A percentile compares a stretch with the other conserved stretches of the same genome.
Conservation (phyloP, 1,140 invertebrate species). For the Bombus superbus region DNA sequence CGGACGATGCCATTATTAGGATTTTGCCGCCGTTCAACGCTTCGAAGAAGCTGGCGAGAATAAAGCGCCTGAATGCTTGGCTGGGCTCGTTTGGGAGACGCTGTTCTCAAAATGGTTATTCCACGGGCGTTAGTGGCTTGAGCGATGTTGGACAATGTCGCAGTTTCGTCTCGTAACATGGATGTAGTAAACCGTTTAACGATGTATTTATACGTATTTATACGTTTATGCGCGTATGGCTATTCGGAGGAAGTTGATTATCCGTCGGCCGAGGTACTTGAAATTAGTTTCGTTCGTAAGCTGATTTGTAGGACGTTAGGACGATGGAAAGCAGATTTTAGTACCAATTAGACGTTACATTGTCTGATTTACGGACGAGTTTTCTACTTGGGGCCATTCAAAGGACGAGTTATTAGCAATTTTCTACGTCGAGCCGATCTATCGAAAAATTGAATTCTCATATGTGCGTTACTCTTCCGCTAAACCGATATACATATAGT, state of each 20-base stretch:
- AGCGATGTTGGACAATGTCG: background rate
- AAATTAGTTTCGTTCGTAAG: background rate
- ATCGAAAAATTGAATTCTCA: background rate
- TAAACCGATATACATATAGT: too few species aligned
- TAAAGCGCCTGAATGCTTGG: background rate
- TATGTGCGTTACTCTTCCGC: too few species aligned
- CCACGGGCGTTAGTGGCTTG: background rate
- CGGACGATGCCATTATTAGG: background rate
- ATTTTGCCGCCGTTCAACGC: background rate
- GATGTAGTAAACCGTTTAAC: background rate
- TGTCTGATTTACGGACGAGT: background rate
- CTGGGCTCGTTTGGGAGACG: background rate
- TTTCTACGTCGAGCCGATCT: background rate
- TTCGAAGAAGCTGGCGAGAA: background rate
- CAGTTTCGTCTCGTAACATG: background rate
- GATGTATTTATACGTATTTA: background rate
- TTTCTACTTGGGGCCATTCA: background rate
- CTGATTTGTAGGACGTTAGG: background rate
- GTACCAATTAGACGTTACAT: background rate
- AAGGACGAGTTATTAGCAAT: background rate
- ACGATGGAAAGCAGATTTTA: background rate
- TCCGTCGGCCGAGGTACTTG: background rate
- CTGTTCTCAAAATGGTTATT: too few species aligned
- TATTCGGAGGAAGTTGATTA: background rate
- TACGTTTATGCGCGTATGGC: background rate